phyloP scores from a whole-genome alignment of 1,140 invertebrate genomes.

The Zaprionus nigranus region DNA sequence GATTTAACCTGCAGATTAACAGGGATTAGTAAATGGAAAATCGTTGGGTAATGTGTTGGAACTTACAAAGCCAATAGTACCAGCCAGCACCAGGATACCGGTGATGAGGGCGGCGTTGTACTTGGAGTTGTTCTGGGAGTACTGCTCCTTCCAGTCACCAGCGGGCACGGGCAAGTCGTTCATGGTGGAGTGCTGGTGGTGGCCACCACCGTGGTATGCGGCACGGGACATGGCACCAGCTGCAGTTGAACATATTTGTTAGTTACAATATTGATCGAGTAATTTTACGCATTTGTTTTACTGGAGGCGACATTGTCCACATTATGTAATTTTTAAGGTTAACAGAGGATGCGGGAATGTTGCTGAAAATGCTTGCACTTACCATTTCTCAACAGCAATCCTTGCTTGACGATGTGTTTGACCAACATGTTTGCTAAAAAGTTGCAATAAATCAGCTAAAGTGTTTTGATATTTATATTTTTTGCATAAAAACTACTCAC shows the following conservation, averaged over 20 bases:
- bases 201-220: conserved; percentile 70
- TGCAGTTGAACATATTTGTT: conserved; percentile 29
- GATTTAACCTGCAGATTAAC: conserved; percentile 85
- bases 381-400: conserved; percentile 80
- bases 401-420: conserved; percentile 79
- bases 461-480: conserved; percentile 38
- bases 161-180: conserved; percentile 90
- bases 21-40: not conserved
- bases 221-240: conserved; percentile 77
- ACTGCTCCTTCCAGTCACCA: conserved; percentile 89
- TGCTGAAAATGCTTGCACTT: conserved; percentile 20
- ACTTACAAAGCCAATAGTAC: conserved; percentile 87
- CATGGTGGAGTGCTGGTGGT: conserved; percentile 85
- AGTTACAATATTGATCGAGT: conserved; percentile 11
- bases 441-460: conserved; percentile 28
- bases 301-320: conserved; percentile 20
- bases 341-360: conserved; percentile 29
- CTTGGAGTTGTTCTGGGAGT: conserved; percentile 87
- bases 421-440: conserved; percentile 80
- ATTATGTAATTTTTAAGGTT: conserved; percentile 84
- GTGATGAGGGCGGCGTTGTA: conserved; percentile 88
- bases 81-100: conserved; percentile 86
- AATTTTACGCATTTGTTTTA: too few relatives aligned
- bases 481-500: conserved; percentile 47
- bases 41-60: not conserved